Conservation (phyloP, 2,888 invertebrate genomes). For the Hypomecis atomaria region DNA sequence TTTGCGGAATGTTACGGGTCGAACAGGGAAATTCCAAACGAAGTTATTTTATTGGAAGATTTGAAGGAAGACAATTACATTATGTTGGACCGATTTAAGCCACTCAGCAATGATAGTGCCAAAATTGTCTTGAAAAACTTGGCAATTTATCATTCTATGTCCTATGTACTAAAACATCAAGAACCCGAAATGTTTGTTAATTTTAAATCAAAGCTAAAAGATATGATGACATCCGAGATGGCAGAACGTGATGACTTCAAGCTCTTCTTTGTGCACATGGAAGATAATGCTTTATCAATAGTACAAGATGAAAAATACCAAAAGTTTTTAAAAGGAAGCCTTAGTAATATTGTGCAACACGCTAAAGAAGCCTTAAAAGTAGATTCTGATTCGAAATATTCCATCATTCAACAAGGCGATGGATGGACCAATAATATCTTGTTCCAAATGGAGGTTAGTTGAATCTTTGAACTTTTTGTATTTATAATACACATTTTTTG, state of each 20-base stretch:
- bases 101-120: slow-evolving; percentile 51
- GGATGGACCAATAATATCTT: slow-evolving; percentile 54
- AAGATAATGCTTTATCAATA: slow-evolving; percentile 35
- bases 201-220: slow-evolving; percentile 40
- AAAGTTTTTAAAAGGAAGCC: slow-evolving; percentile 40
- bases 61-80: slow-evolving; percentile 47
- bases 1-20: slow-evolving; percentile 36
- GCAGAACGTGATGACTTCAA: slow-evolving; percentile 3
- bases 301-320: slow-evolving; percentile 47
- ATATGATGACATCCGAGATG: slow-evolving; percentile 37
- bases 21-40: slow-evolving; percentile 24
- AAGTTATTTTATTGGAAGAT: slow-evolving; percentile 55
- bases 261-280: slow-evolving; percentile 32
- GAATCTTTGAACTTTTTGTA: background rate
- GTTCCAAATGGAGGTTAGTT: slow-evolving; percentile 35
- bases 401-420: slow-evolving; percentile 52
- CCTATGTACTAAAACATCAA: slow-evolving; percentile 54
- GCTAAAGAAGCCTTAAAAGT: slow-evolving; percentile 34
- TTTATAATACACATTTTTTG: too few relatives aligned
- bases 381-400: slow-evolving; percentile 38
- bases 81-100: slow-evolving; percentile 54
- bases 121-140: slow-evolving; percentile 55
- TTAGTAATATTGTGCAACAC: slow-evolving; percentile 21
- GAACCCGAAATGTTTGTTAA: slow-evolving; percentile 51
- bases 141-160: slow-evolving; percentile 59